These are phyloP conservation scores for Cuculus canorus DNA, from an alignment of 2,797 vertebrate species.

Conservation along the genomic window DNA sequence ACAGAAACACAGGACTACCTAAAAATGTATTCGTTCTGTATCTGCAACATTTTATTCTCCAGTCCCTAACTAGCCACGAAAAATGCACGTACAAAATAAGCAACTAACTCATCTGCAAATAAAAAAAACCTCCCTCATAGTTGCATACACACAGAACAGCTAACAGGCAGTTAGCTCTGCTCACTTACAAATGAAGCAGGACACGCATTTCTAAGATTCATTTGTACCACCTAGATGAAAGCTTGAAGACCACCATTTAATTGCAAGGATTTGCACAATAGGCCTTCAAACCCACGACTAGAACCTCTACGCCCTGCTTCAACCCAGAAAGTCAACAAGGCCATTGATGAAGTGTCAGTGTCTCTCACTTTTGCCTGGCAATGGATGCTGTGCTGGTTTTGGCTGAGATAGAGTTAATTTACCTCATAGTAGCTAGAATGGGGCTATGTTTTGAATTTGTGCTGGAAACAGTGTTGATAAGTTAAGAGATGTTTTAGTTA, in stretches of 20 bases:
- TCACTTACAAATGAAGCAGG: neutral
- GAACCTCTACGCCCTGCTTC: neutral
- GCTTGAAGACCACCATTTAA: neutral
- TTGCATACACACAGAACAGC: neutral
- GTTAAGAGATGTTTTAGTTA: too few relatives aligned
- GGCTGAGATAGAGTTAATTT: too few relatives aligned
- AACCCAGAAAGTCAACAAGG: neutral
- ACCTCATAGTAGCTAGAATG: too few relatives aligned
- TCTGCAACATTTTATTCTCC: neutral
- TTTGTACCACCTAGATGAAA: neutral
- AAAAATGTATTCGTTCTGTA: neutral
- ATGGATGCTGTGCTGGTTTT: neutral
- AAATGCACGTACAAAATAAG: neutral
- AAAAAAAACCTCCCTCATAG: neutral
- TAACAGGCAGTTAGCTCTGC: neutral
- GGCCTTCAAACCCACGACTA: neutral
- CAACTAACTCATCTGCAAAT: neutral
- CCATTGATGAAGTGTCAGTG: neutral
- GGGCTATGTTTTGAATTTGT: too few relatives aligned
- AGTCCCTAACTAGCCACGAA: neutral
- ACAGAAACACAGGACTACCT: neutral
- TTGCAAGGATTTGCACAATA: neutral
- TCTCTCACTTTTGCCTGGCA: neutral
- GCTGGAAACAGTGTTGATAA: too few relatives aligned
- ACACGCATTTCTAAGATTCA: neutral